Conservation (phyloP, 1,140 invertebrate species). For the Listronotus oregonensis region DNA sequence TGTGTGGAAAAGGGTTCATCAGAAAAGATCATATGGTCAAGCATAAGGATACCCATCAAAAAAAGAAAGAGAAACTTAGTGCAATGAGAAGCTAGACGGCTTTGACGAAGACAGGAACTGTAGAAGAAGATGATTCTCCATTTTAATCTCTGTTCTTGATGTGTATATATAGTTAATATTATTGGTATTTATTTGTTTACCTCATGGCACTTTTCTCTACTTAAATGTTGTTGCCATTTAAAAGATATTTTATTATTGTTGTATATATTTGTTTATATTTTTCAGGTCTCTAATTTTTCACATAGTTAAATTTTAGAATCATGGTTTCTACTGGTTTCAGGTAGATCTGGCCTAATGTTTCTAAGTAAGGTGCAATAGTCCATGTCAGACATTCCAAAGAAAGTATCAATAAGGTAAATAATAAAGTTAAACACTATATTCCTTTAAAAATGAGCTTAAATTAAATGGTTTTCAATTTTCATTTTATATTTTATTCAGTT, state of each 20-base stretch:
- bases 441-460: no score
- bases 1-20: conserved; percentile 88
- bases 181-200: conserved; percentile 11
- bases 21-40: conserved; percentile 95
- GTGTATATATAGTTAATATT: conserved; percentile 30
- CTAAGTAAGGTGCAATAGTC: no score
- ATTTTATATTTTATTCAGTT: no score
- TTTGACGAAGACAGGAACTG: neutral
- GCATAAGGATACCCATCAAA: conserved; percentile 83
- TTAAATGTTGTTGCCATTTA: conserved; percentile 36
- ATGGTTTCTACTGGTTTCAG: conserved; percentile 8
- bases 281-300: conserved; percentile 14
- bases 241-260: conserved; percentile 38
- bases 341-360: no score
- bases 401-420: no score
- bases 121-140: neutral
- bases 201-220: conserved; percentile 38
- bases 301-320: conserved; percentile 11
- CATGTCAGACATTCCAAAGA: no score
- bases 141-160: conserved; percentile 4
- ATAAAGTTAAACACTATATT: no score
- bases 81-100: conserved; percentile 24
- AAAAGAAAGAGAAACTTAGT: conserved; percentile 41
- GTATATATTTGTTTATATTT: conserved; percentile 40
- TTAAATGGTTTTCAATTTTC: no score